Evolutionary conservation across 2,888 invertebrate genomes (phyloP), one percentile per base, ranked within the genome.

Genomic region (Baronia brevicornis): DNA sequence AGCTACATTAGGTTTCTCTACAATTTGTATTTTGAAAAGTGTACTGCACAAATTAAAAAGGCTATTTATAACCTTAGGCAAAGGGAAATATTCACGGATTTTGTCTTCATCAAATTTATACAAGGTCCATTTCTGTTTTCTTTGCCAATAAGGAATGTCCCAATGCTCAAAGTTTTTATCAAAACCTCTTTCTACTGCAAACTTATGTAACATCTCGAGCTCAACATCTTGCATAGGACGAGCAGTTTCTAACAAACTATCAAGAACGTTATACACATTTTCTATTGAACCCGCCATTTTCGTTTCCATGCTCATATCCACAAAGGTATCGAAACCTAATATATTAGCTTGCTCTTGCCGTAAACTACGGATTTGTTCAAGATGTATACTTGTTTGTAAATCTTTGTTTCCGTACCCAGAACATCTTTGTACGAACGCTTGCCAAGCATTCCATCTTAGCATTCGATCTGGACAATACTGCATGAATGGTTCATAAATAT

Each of bases 291-390:
- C 93, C 4, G 96, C 95, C 95, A 97, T 88, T 86, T 96, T 97
- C 0, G 95, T 96, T 75, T 93, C 91, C 94, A 97, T 94, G 18
- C 94, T 94, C 91, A 97, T 90, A 19, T 95, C 91, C 0, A 89
- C 91, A 69, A 84, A 97, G 31, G 87, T 89, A 40, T 91, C 86
- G 63, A 89, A 97, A 0, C 97, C 96, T 5, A 97, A 72, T 6
- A 90, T 52, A 43, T 89, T 84, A 0, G 96, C 96, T 54, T 93
- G 89, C 19, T 91, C 89, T 22, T 75, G 73, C 44, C 94, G 87
- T 19, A 88, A 60, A 24, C 64, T 75, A 18, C 96, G 86, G 30
- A 97, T 92, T 56, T 91, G 90, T 62, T 96, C 94, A 34, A 97
- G 68, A 56, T 90, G 78, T 0, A 89, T 75, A 58, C 93, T 93